These are phyloP conservation scores for Anthrax anthrax DNA, from an alignment of 2,888 invertebrate species.

Conservation along the genomic window DNA sequence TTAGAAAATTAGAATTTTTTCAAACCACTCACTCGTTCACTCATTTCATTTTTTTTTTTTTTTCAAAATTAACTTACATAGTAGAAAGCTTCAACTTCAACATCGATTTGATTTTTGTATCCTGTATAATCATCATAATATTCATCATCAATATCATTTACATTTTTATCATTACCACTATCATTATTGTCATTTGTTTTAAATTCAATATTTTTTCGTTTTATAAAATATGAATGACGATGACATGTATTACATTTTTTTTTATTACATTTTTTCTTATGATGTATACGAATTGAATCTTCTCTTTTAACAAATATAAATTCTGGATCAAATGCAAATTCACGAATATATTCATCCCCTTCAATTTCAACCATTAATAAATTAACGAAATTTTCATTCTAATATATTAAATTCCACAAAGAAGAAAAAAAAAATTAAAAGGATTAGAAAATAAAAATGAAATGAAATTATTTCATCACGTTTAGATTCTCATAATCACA, in stretches of 20 bases:
- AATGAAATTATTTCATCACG: no score
- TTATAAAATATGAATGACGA: no score
- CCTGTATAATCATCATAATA: neutral
- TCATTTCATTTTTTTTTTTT: no score
- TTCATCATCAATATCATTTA: neutral
- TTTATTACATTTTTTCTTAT: neutral
- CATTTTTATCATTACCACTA: neutral
- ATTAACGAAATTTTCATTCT: neutral
- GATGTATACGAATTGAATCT: conserved; percentile 17
- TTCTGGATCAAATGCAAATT: conserved; percentile 33
- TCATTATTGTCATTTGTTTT: neutral
- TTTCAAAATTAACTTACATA: conserved; percentile 32
- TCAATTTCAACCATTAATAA: conserved; percentile 1
- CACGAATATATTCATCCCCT: conserved; percentile 30
- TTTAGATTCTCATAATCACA: no score
- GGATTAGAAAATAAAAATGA: no score
- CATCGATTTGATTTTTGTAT: conserved; percentile 25
- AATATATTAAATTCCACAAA: no score
- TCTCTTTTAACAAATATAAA: conserved; percentile 24
- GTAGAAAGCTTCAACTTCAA: conserved; percentile 31
- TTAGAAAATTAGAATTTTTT: no score
- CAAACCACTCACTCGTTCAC: no score
- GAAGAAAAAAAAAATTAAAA: no score
- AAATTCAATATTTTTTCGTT: neutral
- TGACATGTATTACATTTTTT: neutral